phyloP scores from a whole-genome alignment of 2,797 vertebrate genomes.

The Gallinago stenura region DNA sequence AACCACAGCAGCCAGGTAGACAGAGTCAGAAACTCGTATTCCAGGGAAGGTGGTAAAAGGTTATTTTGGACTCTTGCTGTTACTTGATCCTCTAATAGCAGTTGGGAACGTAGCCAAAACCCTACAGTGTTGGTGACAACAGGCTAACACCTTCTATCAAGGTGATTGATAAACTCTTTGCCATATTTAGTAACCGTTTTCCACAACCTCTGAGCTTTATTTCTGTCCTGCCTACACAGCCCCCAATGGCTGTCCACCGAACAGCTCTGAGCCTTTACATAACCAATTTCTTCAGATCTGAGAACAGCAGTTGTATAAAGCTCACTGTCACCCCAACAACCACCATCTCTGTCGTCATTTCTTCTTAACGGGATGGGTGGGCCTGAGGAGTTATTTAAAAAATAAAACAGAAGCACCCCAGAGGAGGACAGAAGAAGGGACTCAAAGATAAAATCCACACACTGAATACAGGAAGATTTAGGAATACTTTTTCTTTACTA shows the following conservation, averaged over 20 bases:
- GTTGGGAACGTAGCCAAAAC: neutral
- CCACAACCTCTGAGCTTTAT: neutral
- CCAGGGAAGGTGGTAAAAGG: neutral
- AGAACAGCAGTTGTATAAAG: neutral
- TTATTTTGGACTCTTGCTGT: neutral
- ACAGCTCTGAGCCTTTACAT: neutral
- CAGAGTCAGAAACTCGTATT: neutral
- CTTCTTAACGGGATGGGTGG: neutral
- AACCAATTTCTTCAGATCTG: neutral
- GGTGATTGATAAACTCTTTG: slow-evolving; percentile 15
- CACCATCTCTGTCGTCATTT: neutral
- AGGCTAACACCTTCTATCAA: neutral
- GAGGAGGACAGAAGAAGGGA: neutral
- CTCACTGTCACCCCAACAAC: neutral
- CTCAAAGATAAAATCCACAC: neutral
- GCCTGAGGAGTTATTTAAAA: neutral
- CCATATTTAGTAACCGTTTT: slow-evolving; percentile 27
- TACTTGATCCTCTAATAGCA: neutral
- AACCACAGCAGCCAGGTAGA: neutral
- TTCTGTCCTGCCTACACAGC: neutral
- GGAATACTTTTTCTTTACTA: neutral
- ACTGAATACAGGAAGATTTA: neutral
- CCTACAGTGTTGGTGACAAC: neutral
- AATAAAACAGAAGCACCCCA: neutral
- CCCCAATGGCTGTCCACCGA: neutral